Conservation (phyloP, 2,888 invertebrate species). For the Drosophila kokeensis region DNA sequence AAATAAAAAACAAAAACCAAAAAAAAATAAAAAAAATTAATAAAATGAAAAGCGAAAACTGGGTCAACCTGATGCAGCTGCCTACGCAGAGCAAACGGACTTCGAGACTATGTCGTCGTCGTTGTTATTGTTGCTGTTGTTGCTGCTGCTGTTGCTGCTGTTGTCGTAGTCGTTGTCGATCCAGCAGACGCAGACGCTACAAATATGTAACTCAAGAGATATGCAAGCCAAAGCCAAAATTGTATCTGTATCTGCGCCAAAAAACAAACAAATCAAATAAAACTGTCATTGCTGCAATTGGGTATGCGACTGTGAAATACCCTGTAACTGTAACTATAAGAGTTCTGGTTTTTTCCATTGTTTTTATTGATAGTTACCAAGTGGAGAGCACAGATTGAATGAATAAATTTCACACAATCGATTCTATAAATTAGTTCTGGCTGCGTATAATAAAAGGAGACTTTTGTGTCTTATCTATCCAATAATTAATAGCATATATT, state of each 20-base stretch:
- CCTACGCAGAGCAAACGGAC: slow-evolving; percentile 66
- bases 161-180: slow-evolving; percentile 55
- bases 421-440: background rate
- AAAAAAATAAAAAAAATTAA: background rate
- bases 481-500: no score
- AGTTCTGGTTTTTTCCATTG: background rate
- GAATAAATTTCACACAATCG: background rate
- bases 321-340: background rate
- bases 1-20: slow-evolving; percentile 19
- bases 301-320: background rate
- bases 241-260: slow-evolving; percentile 52
- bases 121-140: slow-evolving; percentile 38
- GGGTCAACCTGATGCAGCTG: slow-evolving; percentile 78
- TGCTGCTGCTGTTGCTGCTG: slow-evolving; percentile 41
- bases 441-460: background rate
- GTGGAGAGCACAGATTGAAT: background rate
- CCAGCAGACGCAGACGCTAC: slow-evolving; percentile 65
- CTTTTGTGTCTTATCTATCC: background rate
- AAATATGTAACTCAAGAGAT: slow-evolving; percentile 72
- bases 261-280: slow-evolving; percentile 27
- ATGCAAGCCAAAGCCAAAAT: slow-evolving; percentile 60
- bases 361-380: background rate
- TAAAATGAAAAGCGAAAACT: slow-evolving; percentile 76
- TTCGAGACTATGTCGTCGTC: slow-evolving; percentile 33
- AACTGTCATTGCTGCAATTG: background rate